Evolutionary conservation across 1,140 invertebrate species (phyloP).

Genomic region (Sycophila sp.): DNA sequence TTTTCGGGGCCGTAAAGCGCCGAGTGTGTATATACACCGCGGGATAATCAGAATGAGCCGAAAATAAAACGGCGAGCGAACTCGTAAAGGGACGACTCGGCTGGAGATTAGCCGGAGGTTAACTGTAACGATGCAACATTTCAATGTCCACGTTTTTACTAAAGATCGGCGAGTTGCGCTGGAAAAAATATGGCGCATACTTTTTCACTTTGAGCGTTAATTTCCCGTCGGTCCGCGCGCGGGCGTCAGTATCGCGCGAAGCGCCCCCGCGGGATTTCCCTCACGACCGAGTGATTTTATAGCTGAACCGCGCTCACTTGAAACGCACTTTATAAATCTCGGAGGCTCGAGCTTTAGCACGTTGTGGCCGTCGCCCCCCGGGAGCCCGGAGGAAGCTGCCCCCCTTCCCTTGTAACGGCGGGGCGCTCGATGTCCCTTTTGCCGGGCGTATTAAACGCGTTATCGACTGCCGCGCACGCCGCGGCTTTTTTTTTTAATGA

Average conservation of each 20-base stretch:
- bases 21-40: too few species aligned
- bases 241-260: neutral
- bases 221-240: neutral
- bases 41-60: conserved; percentile 22
- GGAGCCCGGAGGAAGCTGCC: neutral
- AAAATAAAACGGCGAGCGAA: conserved; percentile 17
- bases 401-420: neutral
- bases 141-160: too few species aligned
- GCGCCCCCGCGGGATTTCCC: conserved; percentile 8
- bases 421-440: neutral
- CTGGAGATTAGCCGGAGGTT: too few species aligned
- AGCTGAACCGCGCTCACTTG: neutral
- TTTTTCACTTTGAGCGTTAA: conserved; percentile 6
- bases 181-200: neutral
- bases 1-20: conserved; percentile 3
- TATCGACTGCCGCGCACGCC: neutral
- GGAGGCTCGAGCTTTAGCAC: neutral
- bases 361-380: neutral
- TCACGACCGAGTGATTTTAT: conserved; percentile 19
- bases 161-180: too few species aligned
- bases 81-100: conserved; percentile 36
- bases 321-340: conserved; percentile 31
- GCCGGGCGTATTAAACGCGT: neutral
- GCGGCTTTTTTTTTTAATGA: too few species aligned
- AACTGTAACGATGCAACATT: too few species aligned